phyloP scores from a whole-genome alignment of 2,113 vertebrate genomes.

The Hippocampus comes region DNA sequence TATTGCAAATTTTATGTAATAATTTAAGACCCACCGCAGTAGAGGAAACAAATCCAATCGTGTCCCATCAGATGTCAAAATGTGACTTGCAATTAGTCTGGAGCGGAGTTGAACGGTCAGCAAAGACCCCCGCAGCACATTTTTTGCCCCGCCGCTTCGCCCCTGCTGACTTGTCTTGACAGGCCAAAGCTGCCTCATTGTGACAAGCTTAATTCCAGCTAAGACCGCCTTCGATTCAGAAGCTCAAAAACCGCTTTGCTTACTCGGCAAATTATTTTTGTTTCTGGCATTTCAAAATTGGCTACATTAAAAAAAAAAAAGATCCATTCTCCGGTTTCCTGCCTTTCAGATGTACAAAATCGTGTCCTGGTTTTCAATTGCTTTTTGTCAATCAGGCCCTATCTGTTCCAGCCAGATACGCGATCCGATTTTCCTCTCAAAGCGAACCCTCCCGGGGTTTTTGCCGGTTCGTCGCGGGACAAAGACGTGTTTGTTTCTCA shows the following conservation, averaged over 20 bases:
- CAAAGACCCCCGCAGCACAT: not conserved
- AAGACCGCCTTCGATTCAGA: too few species aligned
- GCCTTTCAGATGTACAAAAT: not conserved
- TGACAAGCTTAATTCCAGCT: not conserved
- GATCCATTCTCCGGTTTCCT: too few species aligned
- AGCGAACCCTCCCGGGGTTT: not conserved
- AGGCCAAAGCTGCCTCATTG: not conserved
- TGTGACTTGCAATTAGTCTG: not conserved
- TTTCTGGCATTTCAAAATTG: too few species aligned
- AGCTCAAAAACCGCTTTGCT: too few species aligned
- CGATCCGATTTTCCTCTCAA: slow-evolving; percentile 5
- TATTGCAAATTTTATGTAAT: too few species aligned
- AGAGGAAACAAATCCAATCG: too few species aligned
- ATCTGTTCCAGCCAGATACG: not conserved
- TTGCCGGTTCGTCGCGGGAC: slow-evolving; percentile 6
- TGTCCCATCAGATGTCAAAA: not conserved
- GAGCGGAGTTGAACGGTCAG: not conserved
- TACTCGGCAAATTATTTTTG: too few species aligned
- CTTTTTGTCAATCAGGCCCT: not conserved
- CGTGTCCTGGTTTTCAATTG: not conserved
- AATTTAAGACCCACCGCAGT: too few species aligned
- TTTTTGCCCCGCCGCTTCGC: not conserved
- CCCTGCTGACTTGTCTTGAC: not conserved
- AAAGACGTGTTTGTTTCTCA: slow-evolving; percentile 54
- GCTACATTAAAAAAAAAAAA: too few species aligned